Base-by-base conservation (phyloP, 2,113 vertebrate genomes). In the Argyrosomus japonicus region DNA sequence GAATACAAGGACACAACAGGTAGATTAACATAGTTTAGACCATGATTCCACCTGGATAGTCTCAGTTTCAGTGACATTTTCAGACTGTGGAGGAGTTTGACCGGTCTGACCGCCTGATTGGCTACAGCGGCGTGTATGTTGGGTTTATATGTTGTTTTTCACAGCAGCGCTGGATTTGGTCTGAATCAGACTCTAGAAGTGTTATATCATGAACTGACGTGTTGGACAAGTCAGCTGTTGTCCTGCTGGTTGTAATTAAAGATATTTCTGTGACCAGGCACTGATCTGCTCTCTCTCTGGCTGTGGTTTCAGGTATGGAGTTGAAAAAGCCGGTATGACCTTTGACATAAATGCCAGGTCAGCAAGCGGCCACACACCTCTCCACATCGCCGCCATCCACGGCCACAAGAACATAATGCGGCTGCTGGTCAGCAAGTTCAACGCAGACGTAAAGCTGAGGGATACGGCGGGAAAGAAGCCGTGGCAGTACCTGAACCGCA, bases 311-410 rank as follows among this genome's bases (percentile, higher is more conserved):
- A 94, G 93, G 91, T 94, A 91, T 0, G 96, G 95, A 0, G 96
- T 96, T 0, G 74, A 43, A 19, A 95, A 93, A 68, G 70, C 75
- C 0, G 96, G 97, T 32, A 50, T 97, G 88, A 69, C 62, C 6
- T 95, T 99, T 4, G 94, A 99, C 1, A 80, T 96, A 1, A 94
- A 99, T 0, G 93, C 93, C 50, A 95, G 90, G 84, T 96, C 96
- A 0, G 91, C 93, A 3, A 95, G 96, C 0, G 98, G 98, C 12
- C 97, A 99, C 89, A 99, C 98, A 0, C 96, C 98, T 0, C 91
- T 99, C 58, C 98, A 99, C 88, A 82, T 99, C 7, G 97, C 98
- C 0, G 97, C 97, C 89, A 97, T 99, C 8, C 97, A 99, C 0
- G 94, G 95, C 17, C 94, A 97, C 91, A 95, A 96, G 83, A 93